Conservation (phyloP, 2,113 vertebrate species). For the Zosterops pallidus region DNA sequence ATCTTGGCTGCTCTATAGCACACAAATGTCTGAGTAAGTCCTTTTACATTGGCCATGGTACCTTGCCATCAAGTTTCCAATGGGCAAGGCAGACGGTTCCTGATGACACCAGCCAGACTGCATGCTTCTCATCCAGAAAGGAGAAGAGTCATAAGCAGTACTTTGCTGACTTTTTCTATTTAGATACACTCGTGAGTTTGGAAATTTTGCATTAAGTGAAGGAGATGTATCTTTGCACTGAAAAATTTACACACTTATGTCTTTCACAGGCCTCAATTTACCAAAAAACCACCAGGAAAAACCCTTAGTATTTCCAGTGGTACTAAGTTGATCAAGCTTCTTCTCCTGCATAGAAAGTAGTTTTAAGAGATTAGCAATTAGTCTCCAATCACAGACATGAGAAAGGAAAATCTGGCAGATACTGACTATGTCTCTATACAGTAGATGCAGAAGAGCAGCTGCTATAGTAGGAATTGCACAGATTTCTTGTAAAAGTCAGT, state of each 20-base stretch:
- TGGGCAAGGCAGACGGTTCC: not conserved
- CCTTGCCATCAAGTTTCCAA: not conserved
- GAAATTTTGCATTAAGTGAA: not conserved
- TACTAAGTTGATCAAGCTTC: not conserved
- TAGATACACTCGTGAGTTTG: not conserved
- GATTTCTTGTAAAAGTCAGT: conserved; percentile 29
- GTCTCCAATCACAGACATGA: not conserved
- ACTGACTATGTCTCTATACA: not conserved
- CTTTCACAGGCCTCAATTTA: not conserved
- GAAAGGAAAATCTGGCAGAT: conserved; percentile 1
- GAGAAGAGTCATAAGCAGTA: not conserved
- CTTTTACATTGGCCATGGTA: not conserved
- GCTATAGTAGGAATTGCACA: not conserved
- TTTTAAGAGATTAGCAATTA: not conserved
- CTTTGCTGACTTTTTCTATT: not conserved
- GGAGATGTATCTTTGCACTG: not conserved
- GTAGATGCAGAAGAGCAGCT: conserved; percentile 28
- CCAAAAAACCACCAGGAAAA: not conserved
- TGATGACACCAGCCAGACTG: not conserved
- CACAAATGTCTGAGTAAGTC: conserved; percentile 19
- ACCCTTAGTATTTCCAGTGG: not conserved
- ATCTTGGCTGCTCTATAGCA: conserved; percentile 12
- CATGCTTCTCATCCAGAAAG: not conserved
- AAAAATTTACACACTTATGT: not conserved
- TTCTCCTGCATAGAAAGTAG: not conserved